These are phyloP conservation scores for Buphagus erythrorhynchus DNA, from an alignment of 2,797 vertebrate species.

Conservation along the genomic window DNA sequence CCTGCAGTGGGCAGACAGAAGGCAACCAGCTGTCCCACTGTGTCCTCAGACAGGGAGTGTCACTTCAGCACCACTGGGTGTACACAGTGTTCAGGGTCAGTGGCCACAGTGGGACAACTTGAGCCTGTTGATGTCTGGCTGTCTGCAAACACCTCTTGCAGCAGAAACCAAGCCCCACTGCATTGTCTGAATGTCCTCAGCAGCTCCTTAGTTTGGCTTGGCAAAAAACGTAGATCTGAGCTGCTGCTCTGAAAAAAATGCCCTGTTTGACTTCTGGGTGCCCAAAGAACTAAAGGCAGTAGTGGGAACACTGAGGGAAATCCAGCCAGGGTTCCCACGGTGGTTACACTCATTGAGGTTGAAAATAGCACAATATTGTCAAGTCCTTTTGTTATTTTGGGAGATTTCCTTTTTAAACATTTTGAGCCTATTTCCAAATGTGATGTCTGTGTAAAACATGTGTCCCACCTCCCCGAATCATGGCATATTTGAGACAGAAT, in stretches of 20 bases:
- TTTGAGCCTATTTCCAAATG: background rate
- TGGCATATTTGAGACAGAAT: background rate
- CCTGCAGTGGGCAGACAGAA: background rate
- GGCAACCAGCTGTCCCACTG: accelerated
- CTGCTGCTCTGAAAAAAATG: background rate
- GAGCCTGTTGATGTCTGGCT: background rate
- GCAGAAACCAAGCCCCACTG: background rate
- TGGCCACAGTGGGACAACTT: background rate
- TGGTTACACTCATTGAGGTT: background rate
- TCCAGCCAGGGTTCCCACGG: background rate
- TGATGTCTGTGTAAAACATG: background rate
- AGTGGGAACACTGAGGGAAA: background rate
- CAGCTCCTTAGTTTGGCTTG: background rate
- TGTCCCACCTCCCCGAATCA: background rate
- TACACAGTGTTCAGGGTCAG: background rate
- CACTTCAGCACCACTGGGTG: background rate
- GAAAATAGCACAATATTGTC: background rate
- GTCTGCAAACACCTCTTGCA: background rate
- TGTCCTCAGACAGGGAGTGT: background rate
- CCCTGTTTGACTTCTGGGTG: background rate
- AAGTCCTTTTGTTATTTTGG: background rate
- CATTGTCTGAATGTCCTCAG: background rate
- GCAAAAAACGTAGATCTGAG: background rate
- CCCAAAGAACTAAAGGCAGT: background rate
- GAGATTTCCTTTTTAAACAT: background rate